Conservation (phyloP, 23 tunicate genomes). For the Trididemnum clinides region DNA sequence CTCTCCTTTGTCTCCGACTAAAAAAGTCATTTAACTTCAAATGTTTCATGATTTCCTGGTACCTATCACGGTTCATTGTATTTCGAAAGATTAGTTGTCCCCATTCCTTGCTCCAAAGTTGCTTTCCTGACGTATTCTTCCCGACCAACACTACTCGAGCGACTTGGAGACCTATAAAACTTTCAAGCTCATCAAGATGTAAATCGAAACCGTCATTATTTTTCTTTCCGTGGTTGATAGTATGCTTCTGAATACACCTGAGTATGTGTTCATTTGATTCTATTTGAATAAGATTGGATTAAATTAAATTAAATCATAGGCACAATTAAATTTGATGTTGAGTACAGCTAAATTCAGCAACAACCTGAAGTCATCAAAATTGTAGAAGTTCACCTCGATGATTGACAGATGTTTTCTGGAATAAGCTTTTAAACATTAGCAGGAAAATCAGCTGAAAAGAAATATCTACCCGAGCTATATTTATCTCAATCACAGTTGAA, state of each 20-base stretch:
- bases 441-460: no score
- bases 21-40: conserved; percentile 4
- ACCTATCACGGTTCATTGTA: conserved; percentile 28
- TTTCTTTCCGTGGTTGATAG: conserved; percentile 30
- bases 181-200: conserved; percentile 14
- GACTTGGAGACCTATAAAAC: conserved; percentile 23
- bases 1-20: background rate
- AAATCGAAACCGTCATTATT: conserved; percentile 5
- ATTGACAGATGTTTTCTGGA: no score
- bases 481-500: no score
- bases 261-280: no score
- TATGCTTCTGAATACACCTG: conserved; percentile 22
- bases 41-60: conserved; percentile 19
- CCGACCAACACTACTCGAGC: conserved; percentile 11
- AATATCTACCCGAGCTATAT: no score
- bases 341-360: no score
- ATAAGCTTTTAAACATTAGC: no score
- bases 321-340: no score
- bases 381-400: no score
- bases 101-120: conserved; percentile 35
- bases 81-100: conserved; percentile 24
- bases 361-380: no score
- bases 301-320: no score
- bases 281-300: no score
- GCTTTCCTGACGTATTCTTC: conserved; percentile 24